Conservation (phyloP, 2,888 invertebrate genomes). For the Calliopum simillimum region DNA sequence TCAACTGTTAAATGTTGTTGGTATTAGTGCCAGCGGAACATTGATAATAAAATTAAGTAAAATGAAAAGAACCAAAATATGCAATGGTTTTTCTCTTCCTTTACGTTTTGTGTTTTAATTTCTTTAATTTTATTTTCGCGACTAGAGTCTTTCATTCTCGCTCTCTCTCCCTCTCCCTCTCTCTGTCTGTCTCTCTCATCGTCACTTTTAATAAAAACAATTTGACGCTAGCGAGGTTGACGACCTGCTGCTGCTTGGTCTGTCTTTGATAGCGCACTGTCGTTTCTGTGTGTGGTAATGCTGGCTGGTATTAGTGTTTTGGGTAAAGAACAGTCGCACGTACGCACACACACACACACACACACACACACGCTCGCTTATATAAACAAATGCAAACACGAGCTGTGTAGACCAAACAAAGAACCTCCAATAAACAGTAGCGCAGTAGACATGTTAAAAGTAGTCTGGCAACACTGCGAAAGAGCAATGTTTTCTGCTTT, state of each 20-base stretch:
- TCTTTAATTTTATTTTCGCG: not conserved
- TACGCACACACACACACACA: not conserved
- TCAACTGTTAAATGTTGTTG: not conserved
- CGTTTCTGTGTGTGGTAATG: too few relatives aligned
- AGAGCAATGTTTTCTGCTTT: too few relatives aligned
- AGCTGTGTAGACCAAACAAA: too few relatives aligned
- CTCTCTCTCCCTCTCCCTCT: not conserved
- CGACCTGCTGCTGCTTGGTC: conserved; percentile 28
- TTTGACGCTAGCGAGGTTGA: conserved; percentile 39
- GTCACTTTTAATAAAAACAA: conserved; percentile 21
- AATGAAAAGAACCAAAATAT: too few relatives aligned
- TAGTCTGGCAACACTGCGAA: too few relatives aligned
- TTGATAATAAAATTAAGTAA: too few relatives aligned
- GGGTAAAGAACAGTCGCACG: not conserved
- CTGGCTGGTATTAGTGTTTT: too few relatives aligned
- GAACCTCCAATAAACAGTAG: not conserved
- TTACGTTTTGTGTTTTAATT: not conserved
- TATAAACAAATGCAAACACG: not conserved
- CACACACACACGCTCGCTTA: not conserved
- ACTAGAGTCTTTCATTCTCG: not conserved
- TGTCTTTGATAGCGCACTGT: not conserved
- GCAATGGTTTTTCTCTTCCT: not conserved
- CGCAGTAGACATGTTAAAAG: not conserved
- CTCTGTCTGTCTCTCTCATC: conserved; percentile 5
- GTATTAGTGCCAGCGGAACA: too few relatives aligned